phyloP scores from a whole-genome alignment of 2,113 vertebrate genomes.

The Larimichthys crocea region DNA sequence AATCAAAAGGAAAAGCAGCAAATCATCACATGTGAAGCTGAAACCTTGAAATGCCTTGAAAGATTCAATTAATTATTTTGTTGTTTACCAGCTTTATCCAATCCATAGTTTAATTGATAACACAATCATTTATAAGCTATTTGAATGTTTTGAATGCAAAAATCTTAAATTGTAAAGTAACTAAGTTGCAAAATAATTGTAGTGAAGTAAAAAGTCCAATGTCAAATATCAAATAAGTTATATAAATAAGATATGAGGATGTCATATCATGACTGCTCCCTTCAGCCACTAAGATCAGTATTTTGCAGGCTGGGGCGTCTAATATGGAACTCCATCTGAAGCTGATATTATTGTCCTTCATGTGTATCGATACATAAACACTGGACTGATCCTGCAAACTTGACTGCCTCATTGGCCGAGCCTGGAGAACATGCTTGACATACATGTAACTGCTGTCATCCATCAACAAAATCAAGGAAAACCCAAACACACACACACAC shows the following conservation, averaged over 20 bases:
- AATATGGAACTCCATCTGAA: neutral
- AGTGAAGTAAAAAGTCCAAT: neutral
- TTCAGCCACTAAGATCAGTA: neutral
- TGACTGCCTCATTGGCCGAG: neutral
- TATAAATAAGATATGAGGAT: neutral
- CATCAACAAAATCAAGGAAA: conserved; percentile 57
- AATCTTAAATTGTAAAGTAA: neutral
- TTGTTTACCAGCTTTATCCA: neutral
- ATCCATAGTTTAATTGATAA: neutral
- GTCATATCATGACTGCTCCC: neutral
- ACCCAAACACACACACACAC: conserved; percentile 34
- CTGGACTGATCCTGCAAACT: conserved; percentile 18
- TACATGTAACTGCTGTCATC: conserved; percentile 52
- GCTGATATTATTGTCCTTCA: neutral
- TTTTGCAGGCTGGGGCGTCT: neutral
- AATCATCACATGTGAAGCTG: neutral
- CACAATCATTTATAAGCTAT: neutral
- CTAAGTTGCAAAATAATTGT: neutral
- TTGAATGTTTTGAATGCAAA: neutral
- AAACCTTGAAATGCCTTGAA: neutral
- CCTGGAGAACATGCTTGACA: conserved; percentile 39
- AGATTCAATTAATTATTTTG: neutral
- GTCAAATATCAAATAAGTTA: too few species aligned
- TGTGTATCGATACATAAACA: conserved; percentile 19
- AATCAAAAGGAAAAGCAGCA: neutral